Conservation (phyloP, 2,797 vertebrate genomes). For the Mus spretus region DNA sequence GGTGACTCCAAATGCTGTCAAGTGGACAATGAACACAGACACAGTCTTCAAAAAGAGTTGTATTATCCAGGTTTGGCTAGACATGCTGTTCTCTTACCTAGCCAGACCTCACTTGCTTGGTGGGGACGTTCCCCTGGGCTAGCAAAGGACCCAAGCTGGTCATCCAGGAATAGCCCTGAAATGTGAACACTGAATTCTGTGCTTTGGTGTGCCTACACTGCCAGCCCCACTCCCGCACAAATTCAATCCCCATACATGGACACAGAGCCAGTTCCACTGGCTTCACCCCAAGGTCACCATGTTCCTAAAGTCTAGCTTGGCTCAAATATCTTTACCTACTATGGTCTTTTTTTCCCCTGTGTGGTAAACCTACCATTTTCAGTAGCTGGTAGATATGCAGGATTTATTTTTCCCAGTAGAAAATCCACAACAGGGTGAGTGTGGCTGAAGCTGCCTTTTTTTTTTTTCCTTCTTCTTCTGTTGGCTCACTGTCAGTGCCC, state of each 20-base stretch:
- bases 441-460: background rate
- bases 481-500: background rate
- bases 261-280: conserved; percentile 23
- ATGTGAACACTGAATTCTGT: background rate
- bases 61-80: background rate
- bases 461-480: background rate
- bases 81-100: background rate
- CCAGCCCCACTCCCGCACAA: background rate
- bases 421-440: conserved; percentile 19
- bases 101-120: background rate
- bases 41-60: background rate
- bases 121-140: background rate
- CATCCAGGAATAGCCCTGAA: background rate
- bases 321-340: conserved; percentile 68
- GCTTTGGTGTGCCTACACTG: background rate
- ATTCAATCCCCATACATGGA: conserved; percentile 60
- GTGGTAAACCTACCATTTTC: conserved; percentile 48
- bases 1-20: background rate
- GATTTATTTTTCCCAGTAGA: conserved; percentile 60
- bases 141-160: background rate
- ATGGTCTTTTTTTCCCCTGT: conserved; percentile 23
- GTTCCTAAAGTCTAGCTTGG: conserved; percentile 61
- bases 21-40: background rate
- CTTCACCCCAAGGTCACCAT: conserved; percentile 25
- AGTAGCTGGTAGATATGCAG: conserved; percentile 54